These are phyloP conservation scores for Montipora foliosa DNA, from an alignment of 64 coral and sea anemone species.

Conservation along the genomic window DNA sequence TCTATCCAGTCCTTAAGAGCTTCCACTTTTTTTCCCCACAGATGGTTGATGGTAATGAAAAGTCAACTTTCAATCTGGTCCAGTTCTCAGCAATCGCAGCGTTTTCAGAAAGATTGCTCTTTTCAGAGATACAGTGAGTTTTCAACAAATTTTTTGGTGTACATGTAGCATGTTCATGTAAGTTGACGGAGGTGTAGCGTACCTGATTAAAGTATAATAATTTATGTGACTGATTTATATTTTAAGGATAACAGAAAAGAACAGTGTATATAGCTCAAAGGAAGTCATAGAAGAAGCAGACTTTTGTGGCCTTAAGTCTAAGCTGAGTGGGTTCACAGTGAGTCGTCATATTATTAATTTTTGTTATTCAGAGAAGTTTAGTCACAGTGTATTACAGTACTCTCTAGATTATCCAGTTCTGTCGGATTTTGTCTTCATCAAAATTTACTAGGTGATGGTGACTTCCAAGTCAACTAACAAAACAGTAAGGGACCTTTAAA, in stretches of 20 bases:
- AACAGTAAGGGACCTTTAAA: too few relatives aligned
- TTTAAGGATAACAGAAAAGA: conserved; percentile 76
- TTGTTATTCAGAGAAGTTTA: neutral
- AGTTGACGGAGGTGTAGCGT: too few relatives aligned
- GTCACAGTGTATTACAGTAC: neutral
- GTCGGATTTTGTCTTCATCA: too few relatives aligned
- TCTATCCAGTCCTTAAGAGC: too few relatives aligned
- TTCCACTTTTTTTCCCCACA: neutral
- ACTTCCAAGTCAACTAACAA: too few relatives aligned
- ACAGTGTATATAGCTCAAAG: conserved; percentile 69
- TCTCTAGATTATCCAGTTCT: neutral
- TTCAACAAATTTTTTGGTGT: neutral
- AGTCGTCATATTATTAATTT: neutral
- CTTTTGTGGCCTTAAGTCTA: conserved; percentile 93
- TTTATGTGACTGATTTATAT: neutral
- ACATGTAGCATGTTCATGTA: too few relatives aligned
- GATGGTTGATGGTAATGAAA: conserved; percentile 89
- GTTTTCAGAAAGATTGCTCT: conserved; percentile 94
- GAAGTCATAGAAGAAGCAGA: conserved; percentile 98
- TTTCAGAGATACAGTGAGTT: conserved; percentile 86
- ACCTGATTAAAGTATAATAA: too few relatives aligned
- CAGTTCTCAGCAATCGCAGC: conserved; percentile 97
- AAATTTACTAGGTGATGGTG: too few relatives aligned
- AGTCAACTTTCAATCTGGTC: conserved; percentile 78
- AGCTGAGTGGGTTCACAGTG: conserved; percentile 91